Evolutionary conservation across 2,797 vertebrate genomes (phyloP), one percentile per base, ranked within the genome.

Genomic region (Protosalanx chinensis): DNA sequence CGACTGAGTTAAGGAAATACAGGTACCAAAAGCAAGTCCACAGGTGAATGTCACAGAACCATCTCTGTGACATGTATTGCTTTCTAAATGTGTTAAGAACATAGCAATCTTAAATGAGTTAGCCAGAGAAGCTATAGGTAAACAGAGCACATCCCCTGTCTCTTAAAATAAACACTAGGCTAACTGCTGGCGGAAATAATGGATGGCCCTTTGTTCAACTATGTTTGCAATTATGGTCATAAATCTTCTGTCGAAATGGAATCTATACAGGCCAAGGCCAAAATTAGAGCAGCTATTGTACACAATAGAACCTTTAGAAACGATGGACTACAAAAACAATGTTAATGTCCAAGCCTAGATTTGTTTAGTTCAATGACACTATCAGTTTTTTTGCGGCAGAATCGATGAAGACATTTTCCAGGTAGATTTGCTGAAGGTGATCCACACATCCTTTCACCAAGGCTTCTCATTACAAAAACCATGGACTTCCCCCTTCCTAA

Each of bases 41-140:
- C 8, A 6, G 13, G 13, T 37, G 12, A 20, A 15, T 10, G 6
- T 46, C 16, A n/a, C 23, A 27, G 23, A n/a, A 20, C 12, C 27
- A 13, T 5, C 1, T 20, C 62, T 1, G 13, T 7, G 3, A 23
- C 64, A 27, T 46, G 37, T 27, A 30, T 46, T 46, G 41, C 41
- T 46, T 46, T 3, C 3, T 46, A 46, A 41, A 12, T 46, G 41
- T 8, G 12, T 46, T 13, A 46, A 46, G 41, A 46, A 57, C 15
- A 35, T 41, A 41, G 29, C 65, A 3, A 49, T 51, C n/a, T 46
- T 27, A 57, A 53, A 51, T 61, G 63, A 74, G 62, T 59, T 72
- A 46, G 37, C 3, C 30, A 23, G 29, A 13, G 15, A 51, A 29
- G 15, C 35, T 41, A 66, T 41, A 66, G 41, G 20, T 46, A 66